Evolutionary conservation across 2,888 invertebrate genomes (phyloP).

Genomic region (Chymomyza procnemis): DNA sequence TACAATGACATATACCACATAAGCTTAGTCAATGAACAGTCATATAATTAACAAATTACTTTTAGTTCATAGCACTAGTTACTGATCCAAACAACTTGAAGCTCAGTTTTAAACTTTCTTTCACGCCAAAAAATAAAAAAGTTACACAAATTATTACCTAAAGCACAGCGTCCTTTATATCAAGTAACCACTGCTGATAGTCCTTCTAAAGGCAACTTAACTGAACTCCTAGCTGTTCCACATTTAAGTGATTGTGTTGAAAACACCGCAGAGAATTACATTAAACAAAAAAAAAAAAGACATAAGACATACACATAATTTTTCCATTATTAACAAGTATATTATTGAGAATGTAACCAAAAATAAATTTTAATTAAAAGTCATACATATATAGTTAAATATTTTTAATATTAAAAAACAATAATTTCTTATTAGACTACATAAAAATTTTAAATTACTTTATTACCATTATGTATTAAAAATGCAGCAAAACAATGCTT

Average conservation of each 20-base stretch:
- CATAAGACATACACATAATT: constrained; percentile 61
- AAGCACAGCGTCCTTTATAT: constrained; percentile 35
- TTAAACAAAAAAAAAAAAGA: too few relatives aligned
- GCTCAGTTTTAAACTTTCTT: constrained; percentile 50
- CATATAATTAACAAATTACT: not conserved
- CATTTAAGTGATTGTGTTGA: constrained; percentile 68
- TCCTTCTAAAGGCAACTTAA: constrained; percentile 6
- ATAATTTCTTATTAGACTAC: constrained; percentile 40
- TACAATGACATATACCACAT: constrained; percentile 15
- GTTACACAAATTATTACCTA: constrained; percentile 29
- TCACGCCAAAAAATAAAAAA: not conserved
- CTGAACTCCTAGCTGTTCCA: constrained; percentile 51
- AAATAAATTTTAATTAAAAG: constrained; percentile 11
- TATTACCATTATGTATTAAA: constrained; percentile 63
- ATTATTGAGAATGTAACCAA: constrained; percentile 38
- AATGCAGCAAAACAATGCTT: constrained; percentile 33
- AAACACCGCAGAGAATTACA: constrained; percentile 68
- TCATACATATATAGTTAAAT: constrained; percentile 5
- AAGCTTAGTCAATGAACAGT: constrained; percentile 29
- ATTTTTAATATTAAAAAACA: constrained; percentile 10
- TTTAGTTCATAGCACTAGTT: not conserved
- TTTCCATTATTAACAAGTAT: constrained; percentile 23
- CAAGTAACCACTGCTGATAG: constrained; percentile 2
- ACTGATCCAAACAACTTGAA: constrained; percentile 24
- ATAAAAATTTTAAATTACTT: constrained; percentile 38